Conservation (phyloP, 2,113 vertebrate species). For the Phoxinus phoxinus region DNA sequence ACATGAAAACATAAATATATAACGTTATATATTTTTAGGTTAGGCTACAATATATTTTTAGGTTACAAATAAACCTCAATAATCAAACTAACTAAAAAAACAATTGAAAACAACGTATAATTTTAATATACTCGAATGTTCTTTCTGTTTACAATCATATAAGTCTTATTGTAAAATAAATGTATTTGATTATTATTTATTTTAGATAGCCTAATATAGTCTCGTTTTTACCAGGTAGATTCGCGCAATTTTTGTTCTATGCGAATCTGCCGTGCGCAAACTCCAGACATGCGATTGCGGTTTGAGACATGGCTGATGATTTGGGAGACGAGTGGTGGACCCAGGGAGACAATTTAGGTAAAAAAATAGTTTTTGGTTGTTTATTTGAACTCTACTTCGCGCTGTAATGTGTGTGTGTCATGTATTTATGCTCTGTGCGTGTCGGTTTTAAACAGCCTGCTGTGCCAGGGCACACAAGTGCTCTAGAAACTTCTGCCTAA, state of each 20-base stretch:
- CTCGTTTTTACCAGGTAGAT: background rate
- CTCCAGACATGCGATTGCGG: background rate
- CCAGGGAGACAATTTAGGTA: constrained; percentile 46
- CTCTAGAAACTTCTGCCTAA: background rate
- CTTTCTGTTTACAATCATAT: background rate
- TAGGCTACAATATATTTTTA: too few species aligned
- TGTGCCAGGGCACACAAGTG: background rate
- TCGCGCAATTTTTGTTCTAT: background rate
- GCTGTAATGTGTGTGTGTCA: background rate
- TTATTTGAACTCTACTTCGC: background rate
- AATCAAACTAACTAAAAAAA: background rate
- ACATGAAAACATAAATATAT: background rate
- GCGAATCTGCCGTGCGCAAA: background rate
- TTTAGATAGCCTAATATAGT: background rate
- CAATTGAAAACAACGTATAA: background rate
- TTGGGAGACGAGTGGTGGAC: constrained; percentile 60
- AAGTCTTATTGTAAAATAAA: background rate
- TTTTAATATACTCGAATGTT: background rate
- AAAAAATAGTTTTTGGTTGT: background rate
- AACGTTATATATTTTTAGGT: too few species aligned
- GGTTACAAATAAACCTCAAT: background rate
- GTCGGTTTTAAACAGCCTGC: background rate
- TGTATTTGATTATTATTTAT: background rate
- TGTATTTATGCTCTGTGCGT: background rate
- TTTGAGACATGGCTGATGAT: constrained; percentile 53